Base-by-base conservation (phyloP, 2,113 vertebrate species). In the Salvelinus namaycush region DNA sequence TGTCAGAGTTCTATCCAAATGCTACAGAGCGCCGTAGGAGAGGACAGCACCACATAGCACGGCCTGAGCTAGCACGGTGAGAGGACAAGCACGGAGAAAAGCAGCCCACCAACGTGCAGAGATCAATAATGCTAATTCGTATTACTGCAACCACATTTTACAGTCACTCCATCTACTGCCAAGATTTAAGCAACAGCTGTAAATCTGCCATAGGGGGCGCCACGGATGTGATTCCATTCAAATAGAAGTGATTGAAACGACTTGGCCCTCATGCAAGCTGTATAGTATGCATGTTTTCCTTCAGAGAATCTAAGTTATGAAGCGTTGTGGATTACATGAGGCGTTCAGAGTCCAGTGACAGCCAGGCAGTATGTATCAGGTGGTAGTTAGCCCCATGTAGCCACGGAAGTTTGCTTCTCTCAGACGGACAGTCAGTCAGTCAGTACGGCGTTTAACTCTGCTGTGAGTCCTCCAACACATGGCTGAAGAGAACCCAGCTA, bases 81-180 rank as follows among this genome's bases (percentile, higher is more conserved):
- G 3, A 20, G 54, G 54, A 14, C 5, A 7, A 57, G 16, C 54
- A 57, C 16, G 69, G 24, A 75, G 34, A 79, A 44, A 11, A 29
- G 20, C 68, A 60, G 70, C n/a, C 51, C 14, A 54, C 51, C 16
- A 13, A 18, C 4, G 51, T 5, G 51, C 16, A 5, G 51, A 54
- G 51, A 57, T 88, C 87, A 5, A 86, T 88, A 60, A 84, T 76
- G 76, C 67, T 75, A 75, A 81, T 54, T 59, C 76, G 71, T 72
- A 64, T 70, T 81, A 76, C 82, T 3, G 39, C 2, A 44, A 84
- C 80, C 75, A 78, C 75, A 79, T 73, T 34, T 51, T 77, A 39
- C 29, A 62, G 59, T 77, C 67, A 20, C 34, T 81, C 62, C 76
- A 26, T 68, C 16, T 67, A 70, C 64, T 20, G 2, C 31, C 4